phyloP scores from a whole-genome alignment of 2,113 vertebrate species.

The Oceanites oceanicus region DNA sequence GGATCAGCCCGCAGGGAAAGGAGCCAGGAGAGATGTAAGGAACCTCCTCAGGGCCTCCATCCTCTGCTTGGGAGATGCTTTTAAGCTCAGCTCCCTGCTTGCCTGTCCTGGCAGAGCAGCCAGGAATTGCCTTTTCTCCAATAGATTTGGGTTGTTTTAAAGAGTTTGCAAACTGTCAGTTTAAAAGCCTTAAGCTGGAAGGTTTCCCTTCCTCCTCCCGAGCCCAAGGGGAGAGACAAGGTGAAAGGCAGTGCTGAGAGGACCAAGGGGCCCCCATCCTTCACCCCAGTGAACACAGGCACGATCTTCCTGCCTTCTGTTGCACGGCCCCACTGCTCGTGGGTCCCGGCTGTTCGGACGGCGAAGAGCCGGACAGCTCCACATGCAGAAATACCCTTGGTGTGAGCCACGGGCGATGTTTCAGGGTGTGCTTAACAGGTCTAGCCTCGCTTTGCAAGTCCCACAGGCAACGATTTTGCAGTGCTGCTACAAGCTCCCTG shows the following conservation, averaged over 20 bases:
- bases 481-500: neutral
- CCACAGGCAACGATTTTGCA: neutral
- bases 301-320: neutral
- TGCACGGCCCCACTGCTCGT: accelerated
- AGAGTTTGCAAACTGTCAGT: neutral
- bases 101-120: neutral
- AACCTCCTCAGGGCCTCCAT: neutral
- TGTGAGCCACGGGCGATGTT: neutral
- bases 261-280: too few species aligned
- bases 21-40: neutral
- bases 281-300: neutral
- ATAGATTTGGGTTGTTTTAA: neutral
- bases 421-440: neutral
- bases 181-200: neutral
- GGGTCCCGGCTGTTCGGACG: accelerated
- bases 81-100: neutral
- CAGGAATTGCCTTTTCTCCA: neutral
- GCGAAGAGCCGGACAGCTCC: neutral
- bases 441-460: neutral
- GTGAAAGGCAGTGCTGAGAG: neutral
- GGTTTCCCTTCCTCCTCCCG: neutral
- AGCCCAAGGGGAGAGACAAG: neutral
- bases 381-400: neutral
- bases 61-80: neutral
- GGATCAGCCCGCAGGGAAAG: neutral